A percentile compares a stretch with the other conserved stretches of the same genome.
Conservation (phyloP, 2,113 vertebrate genomes). For the Colossoma macropomum region DNA sequence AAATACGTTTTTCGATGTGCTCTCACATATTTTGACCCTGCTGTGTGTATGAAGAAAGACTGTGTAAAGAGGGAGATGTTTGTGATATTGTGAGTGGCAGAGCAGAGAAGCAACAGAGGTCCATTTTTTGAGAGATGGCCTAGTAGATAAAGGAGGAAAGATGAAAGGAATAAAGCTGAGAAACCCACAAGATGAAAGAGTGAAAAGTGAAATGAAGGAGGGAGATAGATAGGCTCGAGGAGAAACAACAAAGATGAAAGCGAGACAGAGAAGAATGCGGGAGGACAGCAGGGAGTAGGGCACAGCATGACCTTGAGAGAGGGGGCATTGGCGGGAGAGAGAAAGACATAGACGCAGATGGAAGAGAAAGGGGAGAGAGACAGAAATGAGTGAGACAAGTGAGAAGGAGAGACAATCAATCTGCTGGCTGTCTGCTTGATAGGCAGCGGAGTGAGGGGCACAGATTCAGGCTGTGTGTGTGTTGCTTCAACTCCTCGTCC, state of each 20-base stretch:
- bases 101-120: conserved; percentile 12
- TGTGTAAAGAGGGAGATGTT: not conserved
- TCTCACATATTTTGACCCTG: too few species aligned
- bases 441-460: conserved; percentile 61
- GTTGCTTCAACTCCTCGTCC: conserved; percentile 24
- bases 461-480: conserved; percentile 62
- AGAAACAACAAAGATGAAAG: conserved; percentile 40
- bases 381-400: not conserved
- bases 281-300: conserved; percentile 7
- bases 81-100: not conserved
- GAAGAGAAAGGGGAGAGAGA: not conserved
- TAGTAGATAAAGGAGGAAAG: conserved; percentile 27
- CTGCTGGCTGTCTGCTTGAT: conserved; percentile 70
- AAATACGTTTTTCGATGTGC: too few species aligned
- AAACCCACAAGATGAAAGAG: conserved; percentile 47
- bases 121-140: conserved; percentile 32
- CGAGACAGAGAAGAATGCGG: conserved; percentile 16
- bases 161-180: conserved; percentile 42
- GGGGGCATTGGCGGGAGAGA: not conserved
- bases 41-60: not conserved
- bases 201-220: conserved; percentile 27
- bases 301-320: conserved; percentile 38
- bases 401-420: conserved; percentile 61
- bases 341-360: conserved; percentile 16
- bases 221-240: conserved; percentile 24